Evolutionary conservation across 2,113 vertebrate species (phyloP).

Genomic region (Pungitius pungitius): DNA sequence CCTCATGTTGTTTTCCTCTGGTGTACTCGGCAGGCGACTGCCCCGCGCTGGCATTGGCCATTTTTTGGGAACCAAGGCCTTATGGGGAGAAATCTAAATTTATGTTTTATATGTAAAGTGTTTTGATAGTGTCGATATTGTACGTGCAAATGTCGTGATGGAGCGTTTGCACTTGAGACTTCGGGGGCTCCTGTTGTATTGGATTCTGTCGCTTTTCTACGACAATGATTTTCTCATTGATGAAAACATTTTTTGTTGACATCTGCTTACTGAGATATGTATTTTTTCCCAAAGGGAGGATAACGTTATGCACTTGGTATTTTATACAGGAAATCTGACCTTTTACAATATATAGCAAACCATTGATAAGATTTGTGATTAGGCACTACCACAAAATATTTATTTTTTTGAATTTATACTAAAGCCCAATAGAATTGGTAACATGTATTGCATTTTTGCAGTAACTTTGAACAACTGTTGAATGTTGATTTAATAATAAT

Average conservation of each 20-base stretch:
- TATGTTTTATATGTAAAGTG: conserved; percentile 65
- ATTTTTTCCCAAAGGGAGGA: conserved; percentile 62
- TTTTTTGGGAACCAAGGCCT: conserved; percentile 64
- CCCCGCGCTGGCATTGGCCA: conserved; percentile 15
- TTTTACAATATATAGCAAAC: conserved; percentile 49
- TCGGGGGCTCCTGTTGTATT: conserved; percentile 67
- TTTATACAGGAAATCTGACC: conserved; percentile 67
- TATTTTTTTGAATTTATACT: conserved; percentile 53
- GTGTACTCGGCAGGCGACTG: conserved; percentile 22
- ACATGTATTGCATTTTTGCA: conserved; percentile 45
- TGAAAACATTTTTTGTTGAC: conserved; percentile 26
- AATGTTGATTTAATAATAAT: conserved; percentile 2
- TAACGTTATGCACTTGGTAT: conserved; percentile 74
- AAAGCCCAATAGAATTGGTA: conserved; percentile 45
- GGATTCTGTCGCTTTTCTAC: conserved; percentile 71
- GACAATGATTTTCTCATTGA: conserved; percentile 50
- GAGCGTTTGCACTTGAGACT: conserved; percentile 68
- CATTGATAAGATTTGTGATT: conserved; percentile 51
- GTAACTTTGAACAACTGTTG: conserved; percentile 25
- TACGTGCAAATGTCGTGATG: conserved; percentile 70
- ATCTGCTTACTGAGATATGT: conserved; percentile 50
- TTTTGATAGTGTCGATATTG: conserved; percentile 73
- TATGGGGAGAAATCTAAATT: conserved; percentile 53
- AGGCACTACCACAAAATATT: conserved; percentile 52
- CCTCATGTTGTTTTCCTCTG: conserved; percentile 25